Conservation (phyloP, 2,888 invertebrate species). For the Apomyelois bistriatella region DNA sequence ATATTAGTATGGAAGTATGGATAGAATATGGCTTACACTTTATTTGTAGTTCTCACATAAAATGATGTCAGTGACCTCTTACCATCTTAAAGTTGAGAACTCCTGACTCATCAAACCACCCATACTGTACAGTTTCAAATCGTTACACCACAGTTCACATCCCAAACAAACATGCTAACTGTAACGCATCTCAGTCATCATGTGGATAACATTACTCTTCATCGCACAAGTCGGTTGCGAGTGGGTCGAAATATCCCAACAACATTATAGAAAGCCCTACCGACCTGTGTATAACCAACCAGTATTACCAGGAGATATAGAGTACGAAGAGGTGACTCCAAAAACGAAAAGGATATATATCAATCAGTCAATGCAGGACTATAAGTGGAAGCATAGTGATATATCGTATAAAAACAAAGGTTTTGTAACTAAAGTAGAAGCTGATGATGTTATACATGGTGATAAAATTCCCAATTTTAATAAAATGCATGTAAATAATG, state of each 20-base stretch:
- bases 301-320: conserved; percentile 13
- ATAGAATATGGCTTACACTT: no score
- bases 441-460: neutral
- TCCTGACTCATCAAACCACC: conserved; percentile 38
- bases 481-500: neutral
- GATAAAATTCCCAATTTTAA: neutral
- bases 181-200: conserved; percentile 23
- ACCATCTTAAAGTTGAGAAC: conserved; percentile 34
- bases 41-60: no score
- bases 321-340: conserved; percentile 20
- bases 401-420: conserved; percentile 23
- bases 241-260: conserved; percentile 71
- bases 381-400: conserved; percentile 22
- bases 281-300: conserved; percentile 20
- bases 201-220: conserved; percentile 40
- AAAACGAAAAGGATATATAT: conserved; percentile 30
- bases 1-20: no score
- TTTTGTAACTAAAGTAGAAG: conserved; percentile 24
- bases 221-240: conserved; percentile 39
- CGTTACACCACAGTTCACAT: conserved; percentile 46
- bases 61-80: no score
- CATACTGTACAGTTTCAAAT: conserved; percentile 21
- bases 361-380: conserved; percentile 42
- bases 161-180: conserved; percentile 22
- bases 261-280: conserved; percentile 47